A percentile compares a stretch with the other conserved stretches of the same genome.
Conservation (phyloP, 2,113 vertebrate species). For the Toxostoma redivivum region DNA sequence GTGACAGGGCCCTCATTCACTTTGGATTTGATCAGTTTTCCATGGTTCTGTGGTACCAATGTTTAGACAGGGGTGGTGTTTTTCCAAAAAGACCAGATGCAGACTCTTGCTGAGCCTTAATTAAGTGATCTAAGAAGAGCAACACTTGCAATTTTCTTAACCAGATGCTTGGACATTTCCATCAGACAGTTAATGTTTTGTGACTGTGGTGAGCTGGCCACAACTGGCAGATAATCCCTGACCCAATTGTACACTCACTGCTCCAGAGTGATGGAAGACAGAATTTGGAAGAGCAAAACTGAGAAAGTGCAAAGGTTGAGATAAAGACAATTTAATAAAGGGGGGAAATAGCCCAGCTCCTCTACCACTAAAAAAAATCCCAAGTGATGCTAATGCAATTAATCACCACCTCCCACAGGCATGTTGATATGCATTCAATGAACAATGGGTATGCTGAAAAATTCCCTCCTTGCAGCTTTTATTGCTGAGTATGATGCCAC, state of each 20-base stretch:
- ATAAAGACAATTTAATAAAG: background rate
- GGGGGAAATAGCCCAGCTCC: accelerated
- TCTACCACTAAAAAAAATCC: accelerated
- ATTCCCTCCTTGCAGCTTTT: background rate
- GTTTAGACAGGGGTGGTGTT: background rate
- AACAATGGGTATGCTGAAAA: background rate
- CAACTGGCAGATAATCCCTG: background rate
- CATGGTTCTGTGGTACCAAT: background rate
- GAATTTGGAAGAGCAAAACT: background rate
- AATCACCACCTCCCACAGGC: background rate
- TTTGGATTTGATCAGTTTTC: background rate
- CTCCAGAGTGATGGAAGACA: background rate
- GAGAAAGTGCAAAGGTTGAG: background rate
- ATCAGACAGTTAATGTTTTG: background rate
- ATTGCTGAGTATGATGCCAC: background rate
- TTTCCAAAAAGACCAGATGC: background rate
- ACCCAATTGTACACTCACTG: background rate
- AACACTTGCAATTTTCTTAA: background rate
- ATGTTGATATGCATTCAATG: background rate
- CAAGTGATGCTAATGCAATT: background rate
- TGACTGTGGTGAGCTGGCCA: background rate
- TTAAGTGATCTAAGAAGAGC: background rate
- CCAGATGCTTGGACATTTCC: background rate
- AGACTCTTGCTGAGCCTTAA: background rate
- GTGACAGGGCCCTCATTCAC: background rate